phyloP scores from a whole-genome alignment of 1,140 invertebrate genomes.

The Ceratina australensis region DNA sequence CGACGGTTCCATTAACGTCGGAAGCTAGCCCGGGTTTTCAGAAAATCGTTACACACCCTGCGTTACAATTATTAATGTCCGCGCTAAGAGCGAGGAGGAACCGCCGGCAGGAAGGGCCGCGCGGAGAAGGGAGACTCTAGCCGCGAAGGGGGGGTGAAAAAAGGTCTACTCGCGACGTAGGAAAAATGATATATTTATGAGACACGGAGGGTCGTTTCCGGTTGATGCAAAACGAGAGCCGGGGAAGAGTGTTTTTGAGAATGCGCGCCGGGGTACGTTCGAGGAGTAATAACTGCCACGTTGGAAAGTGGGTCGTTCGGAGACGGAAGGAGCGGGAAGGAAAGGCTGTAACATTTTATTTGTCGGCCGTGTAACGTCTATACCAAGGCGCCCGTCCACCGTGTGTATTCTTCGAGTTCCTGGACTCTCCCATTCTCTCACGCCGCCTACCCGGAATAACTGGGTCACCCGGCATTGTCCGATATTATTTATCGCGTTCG shows the following conservation, averaged over 20 bases:
- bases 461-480: slow-evolving; percentile 51
- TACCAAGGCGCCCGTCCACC: slow-evolving; percentile 15
- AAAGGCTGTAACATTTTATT: slow-evolving; percentile 47
- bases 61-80: slow-evolving; percentile 13
- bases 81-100: neutral
- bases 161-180: neutral
- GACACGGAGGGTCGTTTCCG: slow-evolving; percentile 29
- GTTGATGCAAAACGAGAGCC: slow-evolving; percentile 31
- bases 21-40: neutral
- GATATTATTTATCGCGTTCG: slow-evolving; percentile 55
- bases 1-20: no score
- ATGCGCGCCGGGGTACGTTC: neutral
- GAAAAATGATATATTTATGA: slow-evolving; percentile 45
- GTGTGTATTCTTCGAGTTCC: neutral
- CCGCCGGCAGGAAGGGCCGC: neutral
- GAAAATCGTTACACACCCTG: neutral
- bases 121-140: no score
- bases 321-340: neutral
- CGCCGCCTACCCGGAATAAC: slow-evolving; percentile 6
- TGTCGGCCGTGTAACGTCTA: slow-evolving; percentile 30
- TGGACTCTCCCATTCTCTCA: neutral
- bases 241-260: slow-evolving; percentile 30
- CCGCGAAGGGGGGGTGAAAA: neutral
- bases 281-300: slow-evolving; percentile 37
- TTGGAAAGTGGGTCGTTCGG: slow-evolving; percentile 44